Percentiles rank a stretch among this genome's conserved stretches.
Conservation (phyloP, 1,140 invertebrate genomes). For the Hydropsyche tenuis region DNA sequence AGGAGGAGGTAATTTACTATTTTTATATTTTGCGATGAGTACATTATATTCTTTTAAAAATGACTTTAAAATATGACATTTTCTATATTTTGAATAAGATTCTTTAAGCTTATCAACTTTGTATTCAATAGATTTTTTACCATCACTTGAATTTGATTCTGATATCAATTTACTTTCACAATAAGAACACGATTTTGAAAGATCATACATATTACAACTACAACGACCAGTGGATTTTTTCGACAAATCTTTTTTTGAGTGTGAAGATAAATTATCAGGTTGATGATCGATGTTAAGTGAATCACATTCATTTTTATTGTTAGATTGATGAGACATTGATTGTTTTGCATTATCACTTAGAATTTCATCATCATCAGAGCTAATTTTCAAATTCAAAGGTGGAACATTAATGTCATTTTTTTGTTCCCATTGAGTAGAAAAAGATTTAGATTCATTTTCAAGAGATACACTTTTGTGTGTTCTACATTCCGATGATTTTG, state of each 20-base stretch:
- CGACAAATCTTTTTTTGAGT: background rate
- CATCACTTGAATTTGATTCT: background rate
- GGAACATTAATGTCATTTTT: slow-evolving; percentile 34
- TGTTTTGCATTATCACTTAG: background rate
- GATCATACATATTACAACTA: background rate
- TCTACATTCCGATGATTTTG: background rate
- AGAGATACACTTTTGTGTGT: background rate
- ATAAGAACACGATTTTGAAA: background rate
- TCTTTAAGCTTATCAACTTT: slow-evolving; percentile 38
- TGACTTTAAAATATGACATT: slow-evolving; percentile 44
- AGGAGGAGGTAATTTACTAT: slow-evolving; percentile 25
- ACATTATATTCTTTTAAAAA: slow-evolving; percentile 46
- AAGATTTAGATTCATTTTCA: background rate
- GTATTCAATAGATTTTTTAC: background rate
- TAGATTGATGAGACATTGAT: background rate
- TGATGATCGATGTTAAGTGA: too few relatives aligned
- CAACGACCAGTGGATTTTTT: background rate
- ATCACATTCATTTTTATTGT: background rate
- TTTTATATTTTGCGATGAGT: slow-evolving; percentile 42
- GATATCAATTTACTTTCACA: background rate
- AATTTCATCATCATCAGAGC: slow-evolving; percentile 44
- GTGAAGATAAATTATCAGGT: background rate
- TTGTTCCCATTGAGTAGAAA: background rate
- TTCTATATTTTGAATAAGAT: slow-evolving; percentile 42
- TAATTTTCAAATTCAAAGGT: slow-evolving; percentile 39